These are phyloP conservation scores for Drosophila koepferae DNA, from an alignment of 2,888 invertebrate genomes.

Conservation along the genomic window DNA sequence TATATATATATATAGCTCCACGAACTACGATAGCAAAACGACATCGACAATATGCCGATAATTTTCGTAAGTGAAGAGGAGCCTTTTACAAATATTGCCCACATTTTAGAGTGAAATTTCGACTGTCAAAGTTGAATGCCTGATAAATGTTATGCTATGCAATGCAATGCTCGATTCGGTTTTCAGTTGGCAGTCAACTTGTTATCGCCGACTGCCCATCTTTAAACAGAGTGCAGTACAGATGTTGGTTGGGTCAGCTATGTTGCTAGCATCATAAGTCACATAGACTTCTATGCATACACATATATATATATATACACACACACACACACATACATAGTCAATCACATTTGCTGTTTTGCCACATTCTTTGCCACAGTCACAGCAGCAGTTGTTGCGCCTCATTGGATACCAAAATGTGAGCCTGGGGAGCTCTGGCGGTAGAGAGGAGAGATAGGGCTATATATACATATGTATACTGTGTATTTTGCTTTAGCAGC, in stretches of 20 bases:
- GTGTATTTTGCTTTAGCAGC: slow-evolving; percentile 41
- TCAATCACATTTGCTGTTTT: slow-evolving; percentile 27
- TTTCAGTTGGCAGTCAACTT: slow-evolving; percentile 36
- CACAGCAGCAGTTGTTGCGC: slow-evolving; percentile 62
- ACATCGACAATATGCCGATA: not conserved
- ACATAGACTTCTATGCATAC: slow-evolving; percentile 40
- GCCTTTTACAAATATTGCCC: not conserved
- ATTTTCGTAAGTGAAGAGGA: not conserved
- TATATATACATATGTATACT: slow-evolving; percentile 8
- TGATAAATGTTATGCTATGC: slow-evolving; percentile 24
- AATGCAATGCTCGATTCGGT: slow-evolving; percentile 4
- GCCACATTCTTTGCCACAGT: slow-evolving; percentile 67
- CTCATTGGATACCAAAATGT: slow-evolving; percentile 58
- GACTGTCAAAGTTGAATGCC: slow-evolving; percentile 2
- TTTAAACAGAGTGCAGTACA: slow-evolving; percentile 38
- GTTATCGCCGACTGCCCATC: slow-evolving; percentile 68
- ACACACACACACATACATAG: not conserved
- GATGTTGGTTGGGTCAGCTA: slow-evolving; percentile 44
- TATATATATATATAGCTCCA: too few species aligned
- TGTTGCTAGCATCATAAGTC: slow-evolving; percentile 66
- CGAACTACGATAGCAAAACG: not conserved
- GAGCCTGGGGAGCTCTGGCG: not conserved
- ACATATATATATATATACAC: too few species aligned
- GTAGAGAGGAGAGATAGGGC: not conserved
- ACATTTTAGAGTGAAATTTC: not conserved